Evolutionary conservation across 2,113 vertebrate genomes (phyloP), one percentile per base, ranked within the genome.

Genomic region (Forbesichthys agassizii): DNA sequence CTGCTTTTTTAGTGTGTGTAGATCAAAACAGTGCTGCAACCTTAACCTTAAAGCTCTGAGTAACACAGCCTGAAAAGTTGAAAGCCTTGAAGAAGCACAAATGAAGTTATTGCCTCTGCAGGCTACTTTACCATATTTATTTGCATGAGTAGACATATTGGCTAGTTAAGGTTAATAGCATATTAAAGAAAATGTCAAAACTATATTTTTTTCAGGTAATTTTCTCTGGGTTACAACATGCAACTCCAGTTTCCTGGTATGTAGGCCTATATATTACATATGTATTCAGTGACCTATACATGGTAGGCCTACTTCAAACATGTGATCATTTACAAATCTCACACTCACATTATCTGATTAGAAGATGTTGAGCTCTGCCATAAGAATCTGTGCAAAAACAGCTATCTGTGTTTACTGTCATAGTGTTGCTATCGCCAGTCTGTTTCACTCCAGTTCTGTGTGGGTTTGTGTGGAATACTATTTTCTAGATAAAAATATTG

Each of bases 1-100:
- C 68, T 75, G 75, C 69, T 80, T 83, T 14, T 84, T 69, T 72
- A 74, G 81, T 84, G 75, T 82, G 68, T 54, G 53, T 0, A 57
- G 61, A 82, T 83, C 75, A 85, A 88, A 90, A 85, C 83, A 86
- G 73, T 73, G 80, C 86, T 89, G 84, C 79, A 77, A 75, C 75
- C 62, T 77, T 90, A 88, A 91, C 87, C 90, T 91, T 90, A 87
- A 86, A 87, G 75, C 84, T 76, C 72, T 47, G 81, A 88, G 83
- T 83, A 77, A 62, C 12, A 55, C 82, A 79, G 79, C 87, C 79
- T 84, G 73, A 27, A 27, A 27, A 27, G 27, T 27, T 27, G 27
- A 27, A 27, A 27, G 27, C 27, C 27, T 27, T 27, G 27, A 83
- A 89, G 81, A 75, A 80, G 77, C 78, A 81, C 77, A 88, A 84